Evolutionary conservation across 2,797 vertebrate genomes (phyloP).

Genomic region (Micromesistius poutassou): DNA sequence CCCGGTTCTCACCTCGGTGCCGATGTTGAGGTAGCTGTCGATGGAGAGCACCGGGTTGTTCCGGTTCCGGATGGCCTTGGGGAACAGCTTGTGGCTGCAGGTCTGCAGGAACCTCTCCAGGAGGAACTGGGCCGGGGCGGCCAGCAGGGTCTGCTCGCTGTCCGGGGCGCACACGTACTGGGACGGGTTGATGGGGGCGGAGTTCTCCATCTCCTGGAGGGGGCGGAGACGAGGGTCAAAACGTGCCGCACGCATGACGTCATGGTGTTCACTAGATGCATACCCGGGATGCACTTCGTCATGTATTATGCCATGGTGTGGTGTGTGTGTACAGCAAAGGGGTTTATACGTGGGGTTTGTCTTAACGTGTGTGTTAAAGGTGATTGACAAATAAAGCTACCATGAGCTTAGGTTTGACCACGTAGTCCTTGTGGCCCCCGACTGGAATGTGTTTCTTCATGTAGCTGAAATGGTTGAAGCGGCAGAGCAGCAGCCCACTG

Average conservation of each 20-base stretch:
- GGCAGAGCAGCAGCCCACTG: constrained; percentile 90
- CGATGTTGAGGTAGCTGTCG: constrained; percentile 96
- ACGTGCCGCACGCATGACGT: not conserved
- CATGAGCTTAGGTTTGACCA: constrained; percentile 90
- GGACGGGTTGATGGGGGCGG: constrained; percentile 79
- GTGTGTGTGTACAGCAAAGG: not conserved
- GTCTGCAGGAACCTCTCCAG: constrained; percentile 94
- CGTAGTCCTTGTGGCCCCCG: constrained; percentile 88
- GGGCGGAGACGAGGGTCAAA: not conserved
- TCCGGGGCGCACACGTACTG: constrained; percentile 96
- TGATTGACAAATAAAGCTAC: constrained; percentile 59
- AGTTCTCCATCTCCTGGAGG: constrained; percentile 81
- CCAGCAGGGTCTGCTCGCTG: constrained; percentile 91
- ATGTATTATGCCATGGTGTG: no score
- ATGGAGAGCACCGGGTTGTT: constrained; percentile 90
- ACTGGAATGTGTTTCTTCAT: constrained; percentile 97
- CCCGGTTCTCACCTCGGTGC: constrained; percentile 81
- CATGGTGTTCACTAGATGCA: not conserved
- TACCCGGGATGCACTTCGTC: not conserved
- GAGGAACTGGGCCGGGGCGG: constrained; percentile 92
- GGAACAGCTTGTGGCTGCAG: constrained; percentile 90
- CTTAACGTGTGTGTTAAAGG: not conserved
- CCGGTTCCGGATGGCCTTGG: constrained; percentile 84
- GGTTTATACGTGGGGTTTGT: not conserved
- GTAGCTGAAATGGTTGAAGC: constrained; percentile 94